Percentiles rank a stretch among this genome's conserved stretches.
Evolutionary conservation across 2,888 invertebrate genomes (phyloP).

Genomic region (Spicauda simplicius): DNA sequence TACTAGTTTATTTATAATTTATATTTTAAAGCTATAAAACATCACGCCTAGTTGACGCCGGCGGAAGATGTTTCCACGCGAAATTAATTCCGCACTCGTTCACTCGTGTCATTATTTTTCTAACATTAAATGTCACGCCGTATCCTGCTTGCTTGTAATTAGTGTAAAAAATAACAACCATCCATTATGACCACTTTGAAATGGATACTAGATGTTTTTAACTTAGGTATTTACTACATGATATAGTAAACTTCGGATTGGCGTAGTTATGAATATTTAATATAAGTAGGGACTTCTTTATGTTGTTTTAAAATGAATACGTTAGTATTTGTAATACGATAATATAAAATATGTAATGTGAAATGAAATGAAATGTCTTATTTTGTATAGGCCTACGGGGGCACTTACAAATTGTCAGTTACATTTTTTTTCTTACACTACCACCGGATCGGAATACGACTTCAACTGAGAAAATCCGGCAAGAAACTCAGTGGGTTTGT

Average conservation of each 20-base stretch:
- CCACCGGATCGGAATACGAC: too few relatives aligned
- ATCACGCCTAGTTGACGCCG: neutral
- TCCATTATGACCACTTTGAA: constrained; percentile 30
- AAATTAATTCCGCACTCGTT: constrained; percentile 9
- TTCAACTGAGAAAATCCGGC: too few relatives aligned
- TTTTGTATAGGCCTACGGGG: too few relatives aligned
- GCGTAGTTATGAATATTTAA: too few relatives aligned
- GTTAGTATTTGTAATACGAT: too few relatives aligned
- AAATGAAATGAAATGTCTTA: too few relatives aligned
- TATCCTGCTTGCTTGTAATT: constrained; percentile 21
- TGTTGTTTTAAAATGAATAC: too few relatives aligned
- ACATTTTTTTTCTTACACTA: too few relatives aligned
- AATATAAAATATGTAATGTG: too few relatives aligned
- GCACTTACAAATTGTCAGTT: too few relatives aligned
- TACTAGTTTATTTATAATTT: neutral
- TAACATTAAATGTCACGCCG: constrained; percentile 29
- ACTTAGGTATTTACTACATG: neutral
- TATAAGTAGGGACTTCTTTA: too few relatives aligned
- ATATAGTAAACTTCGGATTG: neutral
- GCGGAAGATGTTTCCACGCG: constrained; percentile 13
- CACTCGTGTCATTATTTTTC: constrained; percentile 25
- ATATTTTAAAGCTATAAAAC: neutral
- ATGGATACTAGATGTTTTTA: constrained; percentile 24
- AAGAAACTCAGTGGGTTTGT: too few relatives aligned
- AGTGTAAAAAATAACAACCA: constrained; percentile 27